Evolutionary conservation across 2,797 vertebrate genomes (phyloP), one percentile per base, ranked within the genome.

Genomic region (Paguma larvata): DNA sequence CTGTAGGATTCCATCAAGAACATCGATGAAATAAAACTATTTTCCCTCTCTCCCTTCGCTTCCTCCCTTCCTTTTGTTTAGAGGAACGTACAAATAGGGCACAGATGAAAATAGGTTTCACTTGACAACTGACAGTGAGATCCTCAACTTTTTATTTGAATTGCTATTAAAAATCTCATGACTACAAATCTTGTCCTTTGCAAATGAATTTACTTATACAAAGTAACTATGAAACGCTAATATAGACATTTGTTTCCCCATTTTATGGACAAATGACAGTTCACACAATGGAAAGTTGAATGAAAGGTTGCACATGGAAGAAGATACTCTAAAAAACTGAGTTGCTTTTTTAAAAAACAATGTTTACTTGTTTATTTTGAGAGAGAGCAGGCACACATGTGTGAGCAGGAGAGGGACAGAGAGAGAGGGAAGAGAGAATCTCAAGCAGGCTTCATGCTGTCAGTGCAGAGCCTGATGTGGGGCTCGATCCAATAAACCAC

Each of bases 271-370:
- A 91, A 72, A 86, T 78, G 44, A 70, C 46, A 84, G 59, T 84
- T 32, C 30, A 91, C 38, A 53, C 56, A 82, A 3, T 68, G 82
- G 59, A 84, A 67, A 94, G 32, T 4, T 95, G 53, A 97, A 96
- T 90, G 51, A 93, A 88, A 51, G 93, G 95, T 53, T 90, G 82
- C 59, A 85, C 95, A 89, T 3, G 75, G 38, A 96, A 97, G 19
- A 59, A 96, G 92, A 97, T 97, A 97, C 18, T 23, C 96, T 72
- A 48, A 62, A 32, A 65, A 65, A 32, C 63, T 7, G 63, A 65
- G 21, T 21, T 59, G 56, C 56, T 59, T 59, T 59, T 51, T 51
- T 38, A 38, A 23, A 59, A 59, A 59, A 59, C 23, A 56, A 56
- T 21, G 19, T 23, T 56, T 56, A 23, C 23, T 59, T 23, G 5